Base-by-base conservation (phyloP, 2,797 vertebrate genomes). In the Kryptopterus vitreolus region DNA sequence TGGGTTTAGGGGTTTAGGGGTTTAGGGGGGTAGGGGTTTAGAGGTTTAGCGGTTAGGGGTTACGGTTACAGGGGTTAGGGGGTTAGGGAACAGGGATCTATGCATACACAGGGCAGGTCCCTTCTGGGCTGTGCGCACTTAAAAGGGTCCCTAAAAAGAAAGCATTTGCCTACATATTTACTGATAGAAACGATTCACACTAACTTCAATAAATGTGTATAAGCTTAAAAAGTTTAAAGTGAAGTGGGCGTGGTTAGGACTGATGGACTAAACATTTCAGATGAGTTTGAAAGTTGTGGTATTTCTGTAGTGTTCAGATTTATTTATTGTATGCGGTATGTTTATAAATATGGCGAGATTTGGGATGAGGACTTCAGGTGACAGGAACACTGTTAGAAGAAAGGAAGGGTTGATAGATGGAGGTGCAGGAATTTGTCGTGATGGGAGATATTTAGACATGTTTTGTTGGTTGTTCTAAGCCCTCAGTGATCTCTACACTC, bases 321-420 rank as follows among this genome's bases (percentile, higher is more conserved):
- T 66, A 11, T n/a, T n/a, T 38, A 43, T 6, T 61, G 15, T 61
- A 61, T 58, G 15, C 20, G 33, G 18, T 20, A 12, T 43, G 4
- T 24, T 66, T 24, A 43, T 15, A 20, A 68, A 24, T 35, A 68
- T 46, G n/a, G 63, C 43, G 63, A 46, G 29, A 35, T n/a, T 65
- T 65, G 20, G 35, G 62, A 38, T 1, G 22, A 38, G 62, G 33
- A 3, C 10, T 65, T 65, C 38, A 35, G 11, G 33, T 63, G 3
- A 35, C 26, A 20, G 2, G 65, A 68, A 38, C 63, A 43, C 63
- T n/a, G 6, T 24, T 43, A 68, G n/a, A 35, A n/a, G 63, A 43
- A 13, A 66, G 72, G 11, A 70, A 26, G 76, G 59, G 79, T 33
- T 35, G 84, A 46, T 82, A 83, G 84, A 86, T 82, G 38, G 8